Evolutionary conservation across 2,113 vertebrate species (phyloP).

Genomic region (Fulica atra): DNA sequence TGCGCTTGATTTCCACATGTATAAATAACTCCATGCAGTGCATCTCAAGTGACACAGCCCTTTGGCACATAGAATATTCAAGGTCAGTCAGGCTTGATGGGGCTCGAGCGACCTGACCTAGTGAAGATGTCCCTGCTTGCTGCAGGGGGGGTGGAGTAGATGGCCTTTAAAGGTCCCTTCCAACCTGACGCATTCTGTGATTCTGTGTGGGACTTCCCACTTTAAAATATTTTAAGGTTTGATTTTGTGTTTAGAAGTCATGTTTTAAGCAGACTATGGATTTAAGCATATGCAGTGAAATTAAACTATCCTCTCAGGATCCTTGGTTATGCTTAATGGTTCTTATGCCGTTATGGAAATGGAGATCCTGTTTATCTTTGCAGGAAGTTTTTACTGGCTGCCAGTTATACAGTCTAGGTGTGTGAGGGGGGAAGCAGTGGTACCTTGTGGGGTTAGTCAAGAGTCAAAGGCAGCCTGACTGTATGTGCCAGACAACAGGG

Average conservation of each 20-base stretch:
- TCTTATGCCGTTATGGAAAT: background rate
- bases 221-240: background rate
- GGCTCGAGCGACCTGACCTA: no score
- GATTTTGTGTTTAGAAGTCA: background rate
- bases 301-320: background rate
- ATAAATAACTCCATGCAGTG: background rate
- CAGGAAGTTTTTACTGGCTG: background rate
- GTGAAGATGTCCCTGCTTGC: no score
- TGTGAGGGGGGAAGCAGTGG: fast-evolving
- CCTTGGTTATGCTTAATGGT: background rate
- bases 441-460: background rate
- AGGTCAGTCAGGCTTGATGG: background rate
- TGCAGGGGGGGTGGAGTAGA: no score
- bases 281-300: background rate
- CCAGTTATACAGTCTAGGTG: background rate
- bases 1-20: background rate
- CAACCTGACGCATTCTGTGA: no score
- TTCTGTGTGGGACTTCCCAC: background rate
- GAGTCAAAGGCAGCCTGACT: no score
- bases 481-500: background rate
- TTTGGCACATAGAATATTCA: background rate
- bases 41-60: background rate
- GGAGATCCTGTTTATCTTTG: background rate
- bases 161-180: no score
- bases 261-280: background rate